These are phyloP conservation scores for Mesoligia furuncula DNA, from an alignment of 2,888 invertebrate species.

Conservation along the genomic window DNA sequence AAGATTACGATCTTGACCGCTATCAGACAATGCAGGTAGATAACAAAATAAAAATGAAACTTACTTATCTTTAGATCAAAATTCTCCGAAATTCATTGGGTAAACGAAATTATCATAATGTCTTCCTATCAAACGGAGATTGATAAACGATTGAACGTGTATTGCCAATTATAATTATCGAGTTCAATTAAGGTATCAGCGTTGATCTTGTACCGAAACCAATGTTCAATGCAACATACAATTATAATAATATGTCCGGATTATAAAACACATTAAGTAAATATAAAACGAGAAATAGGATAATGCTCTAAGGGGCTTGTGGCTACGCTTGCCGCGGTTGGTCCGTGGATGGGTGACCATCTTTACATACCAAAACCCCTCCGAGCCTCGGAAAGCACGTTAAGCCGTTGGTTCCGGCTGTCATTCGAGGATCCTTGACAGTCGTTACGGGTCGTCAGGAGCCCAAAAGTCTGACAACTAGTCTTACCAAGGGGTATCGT, in stretches of 20 bases:
- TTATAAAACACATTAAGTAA: conserved; percentile 25
- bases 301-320: background rate
- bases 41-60: conserved; percentile 39
- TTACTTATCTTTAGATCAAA: conserved; percentile 37
- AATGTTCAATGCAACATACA: conserved; percentile 39
- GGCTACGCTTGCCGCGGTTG: too few relatives aligned
- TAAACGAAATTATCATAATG: conserved; percentile 37
- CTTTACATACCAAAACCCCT: too few relatives aligned
- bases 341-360: too few relatives aligned
- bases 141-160: conserved; percentile 57
- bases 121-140: conserved; percentile 47
- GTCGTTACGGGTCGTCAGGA: too few relatives aligned
- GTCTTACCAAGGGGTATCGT: too few relatives aligned
- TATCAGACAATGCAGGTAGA: conserved; percentile 44
- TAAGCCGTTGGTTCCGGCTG: too few relatives aligned
- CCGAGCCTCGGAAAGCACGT: too few relatives aligned
- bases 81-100: conserved; percentile 51
- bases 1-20: conserved; percentile 49
- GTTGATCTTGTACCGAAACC: conserved; percentile 53
- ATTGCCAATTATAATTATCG: conserved; percentile 64
- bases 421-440: too few relatives aligned
- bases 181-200: conserved; percentile 61
- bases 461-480: too few relatives aligned
- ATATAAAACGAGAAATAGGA: conserved; percentile 24
- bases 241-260: conserved; percentile 12